A percentile compares a stretch with the other conserved stretches of the same genome.
Conservation (phyloP, 1,140 invertebrate genomes). For the Triops cancriformis region DNA sequence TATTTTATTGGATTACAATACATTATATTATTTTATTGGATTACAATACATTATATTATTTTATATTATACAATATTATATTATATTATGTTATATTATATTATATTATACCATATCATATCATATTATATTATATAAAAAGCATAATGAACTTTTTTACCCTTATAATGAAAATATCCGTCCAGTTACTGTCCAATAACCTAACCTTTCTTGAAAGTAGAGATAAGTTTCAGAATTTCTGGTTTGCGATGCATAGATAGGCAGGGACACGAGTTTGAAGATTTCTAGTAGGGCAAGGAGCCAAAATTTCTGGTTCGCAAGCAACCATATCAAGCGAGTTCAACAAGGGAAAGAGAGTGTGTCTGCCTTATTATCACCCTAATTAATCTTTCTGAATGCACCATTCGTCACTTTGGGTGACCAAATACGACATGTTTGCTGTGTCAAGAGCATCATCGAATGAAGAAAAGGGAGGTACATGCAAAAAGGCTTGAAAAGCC, state of each 20-base stretch:
- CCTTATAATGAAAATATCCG: too few species aligned
- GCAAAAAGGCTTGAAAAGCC: background rate
- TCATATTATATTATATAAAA: too few species aligned
- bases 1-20: too few species aligned
- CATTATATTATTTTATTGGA: too few species aligned
- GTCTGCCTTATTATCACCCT: slow-evolving; percentile 10
- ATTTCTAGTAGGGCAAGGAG: background rate
- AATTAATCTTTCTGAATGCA: slow-evolving; percentile 2
- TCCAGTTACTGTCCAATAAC: too few species aligned
- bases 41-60: too few species aligned
- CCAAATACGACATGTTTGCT: slow-evolving; percentile 10
- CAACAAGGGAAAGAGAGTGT: slow-evolving; percentile 5
- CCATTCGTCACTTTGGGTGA: background rate
- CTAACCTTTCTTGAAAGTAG: too few species aligned
- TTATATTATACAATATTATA: too few species aligned
- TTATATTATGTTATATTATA: too few species aligned
- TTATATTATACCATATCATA: too few species aligned
- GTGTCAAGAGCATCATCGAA: background rate
- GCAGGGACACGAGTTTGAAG: background rate
- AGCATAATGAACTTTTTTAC: too few species aligned
- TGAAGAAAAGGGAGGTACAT: background rate
- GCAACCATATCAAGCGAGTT: slow-evolving; percentile 1
- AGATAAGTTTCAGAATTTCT: background rate
- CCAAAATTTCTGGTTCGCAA: background rate
- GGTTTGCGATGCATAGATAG: background rate